Evolutionary conservation across 2,888 invertebrate genomes (phyloP).

Genomic region (Drosophila parthenogenetica): DNA sequence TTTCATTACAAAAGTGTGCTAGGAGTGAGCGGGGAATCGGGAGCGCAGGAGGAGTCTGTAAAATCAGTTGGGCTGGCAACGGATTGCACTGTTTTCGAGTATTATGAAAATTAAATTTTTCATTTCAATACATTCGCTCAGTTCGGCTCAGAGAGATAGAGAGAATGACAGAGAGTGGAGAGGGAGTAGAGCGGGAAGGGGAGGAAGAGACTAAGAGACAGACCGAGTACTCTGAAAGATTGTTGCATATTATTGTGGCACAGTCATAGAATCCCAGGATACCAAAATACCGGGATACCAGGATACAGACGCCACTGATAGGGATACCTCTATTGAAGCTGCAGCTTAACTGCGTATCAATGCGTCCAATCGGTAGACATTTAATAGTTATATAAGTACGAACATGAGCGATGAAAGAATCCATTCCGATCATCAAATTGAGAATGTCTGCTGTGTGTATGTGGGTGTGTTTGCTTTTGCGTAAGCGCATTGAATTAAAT

Average conservation of each 20-base stretch:
- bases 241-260: conserved; percentile 61
- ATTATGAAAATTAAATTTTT: conserved; percentile 81
- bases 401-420: conserved; percentile 24
- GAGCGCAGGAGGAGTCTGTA: conserved; percentile 6
- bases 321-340: conserved; percentile 28
- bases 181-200: background rate
- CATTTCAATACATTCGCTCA: conserved; percentile 70
- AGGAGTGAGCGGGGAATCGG: background rate
- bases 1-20: conserved; percentile 72
- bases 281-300: conserved; percentile 1
- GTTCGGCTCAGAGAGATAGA: conserved; percentile 25
- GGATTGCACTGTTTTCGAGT: conserved; percentile 67
- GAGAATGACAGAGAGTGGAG: conserved; percentile 3
- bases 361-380: conserved; percentile 61
- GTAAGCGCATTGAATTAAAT: conserved; percentile 51
- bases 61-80: conserved; percentile 33
- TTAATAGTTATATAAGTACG: conserved; percentile 54
- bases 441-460: background rate
- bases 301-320: conserved; percentile 10
- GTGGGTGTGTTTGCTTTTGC: conserved; percentile 14
- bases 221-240: conserved; percentile 63
- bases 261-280: conserved; percentile 21
- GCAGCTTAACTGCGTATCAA: conserved; percentile 57
- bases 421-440: conserved; percentile 49
- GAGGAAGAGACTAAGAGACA: background rate